These are phyloP conservation scores for Elephantulus edwardii DNA, from an alignment of 2,113 vertebrate genomes.

Conservation along the genomic window DNA sequence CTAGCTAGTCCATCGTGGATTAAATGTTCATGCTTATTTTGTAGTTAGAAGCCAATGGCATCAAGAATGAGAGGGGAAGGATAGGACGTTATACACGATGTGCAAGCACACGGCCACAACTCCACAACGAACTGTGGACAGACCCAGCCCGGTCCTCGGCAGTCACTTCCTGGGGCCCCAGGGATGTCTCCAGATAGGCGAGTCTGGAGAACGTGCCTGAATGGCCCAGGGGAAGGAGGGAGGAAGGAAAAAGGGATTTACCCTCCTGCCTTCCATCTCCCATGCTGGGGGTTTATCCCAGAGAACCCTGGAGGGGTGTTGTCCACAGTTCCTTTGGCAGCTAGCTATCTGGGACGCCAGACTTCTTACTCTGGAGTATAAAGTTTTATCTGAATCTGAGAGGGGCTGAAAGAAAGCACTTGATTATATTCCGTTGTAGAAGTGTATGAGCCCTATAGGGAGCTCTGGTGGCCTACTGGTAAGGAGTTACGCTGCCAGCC, in stretches of 20 bases:
- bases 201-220: not conserved
- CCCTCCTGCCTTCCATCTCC: not conserved
- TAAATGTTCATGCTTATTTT: not conserved
- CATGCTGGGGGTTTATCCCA: not conserved
- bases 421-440: not conserved
- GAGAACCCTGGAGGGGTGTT: rapidly evolving
- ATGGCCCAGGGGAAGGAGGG: not conserved
- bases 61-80: not conserved
- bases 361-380: not conserved
- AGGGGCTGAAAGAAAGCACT: not conserved
- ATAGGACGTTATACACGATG: rapidly evolving
- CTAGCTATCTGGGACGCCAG: not conserved
- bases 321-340: not conserved
- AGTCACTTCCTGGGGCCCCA: not conserved
- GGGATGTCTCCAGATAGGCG: not conserved
- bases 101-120: not conserved
- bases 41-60: not conserved
- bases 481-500: too few relatives aligned
- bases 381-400: too few relatives aligned
- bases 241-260: not conserved
- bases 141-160: not conserved
- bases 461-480: too few relatives aligned
- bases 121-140: not conserved
- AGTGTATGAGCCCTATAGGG: not conserved
- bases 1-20: too few relatives aligned